Percentiles rank a stretch among this genome's conserved stretches.
Evolutionary conservation across 2,113 vertebrate species (phyloP).

Genomic region (Chaetura pelagica): DNA sequence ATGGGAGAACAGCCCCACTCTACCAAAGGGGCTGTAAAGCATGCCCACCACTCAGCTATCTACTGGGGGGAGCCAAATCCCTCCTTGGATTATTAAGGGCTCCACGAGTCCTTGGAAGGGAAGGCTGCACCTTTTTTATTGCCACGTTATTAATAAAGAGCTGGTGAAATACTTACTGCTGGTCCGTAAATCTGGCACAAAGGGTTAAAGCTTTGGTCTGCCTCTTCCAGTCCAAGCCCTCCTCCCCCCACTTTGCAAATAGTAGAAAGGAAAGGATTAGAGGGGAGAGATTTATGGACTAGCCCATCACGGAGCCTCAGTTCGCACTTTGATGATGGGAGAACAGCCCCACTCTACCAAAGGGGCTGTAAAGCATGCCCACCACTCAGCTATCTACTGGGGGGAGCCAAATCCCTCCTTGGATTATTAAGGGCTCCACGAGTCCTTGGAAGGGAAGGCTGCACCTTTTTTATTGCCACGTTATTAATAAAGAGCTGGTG

Average conservation of each 20-base stretch:
- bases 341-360: not conserved
- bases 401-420: constrained; percentile 51
- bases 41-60: constrained; percentile 14
- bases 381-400: not conserved
- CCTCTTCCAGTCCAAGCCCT: not conserved
- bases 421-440: constrained; percentile 5
- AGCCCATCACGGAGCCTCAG: constrained; percentile 18
- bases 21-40: constrained; percentile 39
- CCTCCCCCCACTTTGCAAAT: not conserved
- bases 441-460: constrained; percentile 1
- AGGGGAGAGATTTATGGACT: constrained; percentile 47
- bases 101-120: not conserved
- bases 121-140: constrained; percentile 38
- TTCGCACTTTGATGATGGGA: constrained; percentile 32
- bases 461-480: constrained; percentile 21
- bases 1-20: not conserved
- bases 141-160: constrained; percentile 52
- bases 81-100: constrained; percentile 33
- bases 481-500: constrained; percentile 62
- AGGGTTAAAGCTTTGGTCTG: too few species aligned
- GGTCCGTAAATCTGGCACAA: constrained; percentile 59
- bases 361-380: constrained; percentile 40
- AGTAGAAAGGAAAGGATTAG: constrained; percentile 47
- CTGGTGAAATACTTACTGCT: constrained; percentile 39
- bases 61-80: constrained; percentile 35